phyloP scores from a whole-genome alignment of 2,888 invertebrate species.

The Hybos culiciformis region DNA sequence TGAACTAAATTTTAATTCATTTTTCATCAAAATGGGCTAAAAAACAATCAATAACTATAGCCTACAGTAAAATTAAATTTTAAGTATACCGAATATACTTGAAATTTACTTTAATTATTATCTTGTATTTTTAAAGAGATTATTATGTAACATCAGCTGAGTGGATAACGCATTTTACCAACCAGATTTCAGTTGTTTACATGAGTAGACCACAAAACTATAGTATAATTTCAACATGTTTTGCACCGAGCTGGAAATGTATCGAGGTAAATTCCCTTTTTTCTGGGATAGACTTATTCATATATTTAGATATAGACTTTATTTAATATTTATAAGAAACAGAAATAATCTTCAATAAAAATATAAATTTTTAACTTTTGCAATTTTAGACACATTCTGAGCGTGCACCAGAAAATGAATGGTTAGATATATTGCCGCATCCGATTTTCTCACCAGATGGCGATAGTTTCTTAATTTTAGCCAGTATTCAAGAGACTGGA shows the following conservation, averaged over 20 bases:
- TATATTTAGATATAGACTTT: background rate
- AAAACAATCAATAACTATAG: no score
- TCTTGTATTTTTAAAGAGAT: conserved; percentile 47
- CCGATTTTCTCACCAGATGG: conserved; percentile 75
- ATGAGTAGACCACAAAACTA: conserved; percentile 88
- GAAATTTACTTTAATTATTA: no score
- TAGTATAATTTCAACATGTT: conserved; percentile 75
- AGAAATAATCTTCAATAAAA: background rate
- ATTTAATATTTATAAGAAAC: background rate
- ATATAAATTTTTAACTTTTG: conserved; percentile 2
- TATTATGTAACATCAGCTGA: conserved; percentile 84
- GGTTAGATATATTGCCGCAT: conserved; percentile 73
- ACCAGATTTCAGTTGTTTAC: conserved; percentile 76
- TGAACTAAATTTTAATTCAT: no score
- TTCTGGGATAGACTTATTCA: no score
- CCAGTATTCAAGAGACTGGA: conserved; percentile 71
- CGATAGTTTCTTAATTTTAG: conserved; percentile 67
- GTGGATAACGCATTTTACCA: conserved; percentile 68
- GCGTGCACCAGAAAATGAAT: conserved; percentile 68
- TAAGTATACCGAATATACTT: no score
- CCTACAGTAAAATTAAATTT: no score
- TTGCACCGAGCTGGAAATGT: conserved; percentile 71
- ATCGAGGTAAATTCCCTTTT: conserved; percentile 48
- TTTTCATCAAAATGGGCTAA: no score
- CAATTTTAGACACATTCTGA: conserved; percentile 61